A percentile compares a stretch with the other conserved stretches of the same genome.
Conservation (phyloP, 2,888 invertebrate species). For the Gasteruption jaculator region DNA sequence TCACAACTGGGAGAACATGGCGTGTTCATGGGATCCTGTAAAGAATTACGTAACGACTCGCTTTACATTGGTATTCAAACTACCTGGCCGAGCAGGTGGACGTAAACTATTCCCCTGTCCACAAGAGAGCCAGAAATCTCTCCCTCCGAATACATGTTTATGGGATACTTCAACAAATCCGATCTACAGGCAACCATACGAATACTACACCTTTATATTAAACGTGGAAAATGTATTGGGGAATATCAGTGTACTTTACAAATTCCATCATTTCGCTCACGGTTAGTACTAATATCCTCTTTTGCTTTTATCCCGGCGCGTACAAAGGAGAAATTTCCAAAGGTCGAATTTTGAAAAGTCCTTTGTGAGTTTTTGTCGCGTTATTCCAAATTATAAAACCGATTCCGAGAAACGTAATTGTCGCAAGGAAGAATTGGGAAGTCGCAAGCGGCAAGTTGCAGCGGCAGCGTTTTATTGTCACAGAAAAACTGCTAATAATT, state of each 20-base stretch:
- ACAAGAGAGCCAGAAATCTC: constrained; percentile 20
- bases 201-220: constrained; percentile 59
- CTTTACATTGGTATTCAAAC: constrained; percentile 54
- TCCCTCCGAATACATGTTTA: constrained; percentile 45
- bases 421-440: too few relatives aligned
- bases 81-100: constrained; percentile 49
- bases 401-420: too few relatives aligned
- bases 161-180: constrained; percentile 56
- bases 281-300: too few relatives aligned
- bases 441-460: too few relatives aligned
- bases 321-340: constrained; percentile 10
- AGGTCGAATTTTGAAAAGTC: too few relatives aligned
- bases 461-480: too few relatives aligned
- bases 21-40: constrained; percentile 69
- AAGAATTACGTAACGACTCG: constrained; percentile 57
- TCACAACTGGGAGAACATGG: constrained; percentile 68
- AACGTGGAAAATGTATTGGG: constrained; percentile 63
- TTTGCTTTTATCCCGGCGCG: too few relatives aligned
- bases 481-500: too few relatives aligned
- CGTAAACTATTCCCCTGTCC: constrained; percentile 38
- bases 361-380: too few relatives aligned
- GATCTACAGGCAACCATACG: constrained; percentile 55
- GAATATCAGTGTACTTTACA: constrained; percentile 52
- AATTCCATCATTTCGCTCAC: constrained; percentile 59
- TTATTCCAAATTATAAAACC: too few relatives aligned